Conservation (phyloP, 2,888 invertebrate species). For the Andrena chrysosceles region DNA sequence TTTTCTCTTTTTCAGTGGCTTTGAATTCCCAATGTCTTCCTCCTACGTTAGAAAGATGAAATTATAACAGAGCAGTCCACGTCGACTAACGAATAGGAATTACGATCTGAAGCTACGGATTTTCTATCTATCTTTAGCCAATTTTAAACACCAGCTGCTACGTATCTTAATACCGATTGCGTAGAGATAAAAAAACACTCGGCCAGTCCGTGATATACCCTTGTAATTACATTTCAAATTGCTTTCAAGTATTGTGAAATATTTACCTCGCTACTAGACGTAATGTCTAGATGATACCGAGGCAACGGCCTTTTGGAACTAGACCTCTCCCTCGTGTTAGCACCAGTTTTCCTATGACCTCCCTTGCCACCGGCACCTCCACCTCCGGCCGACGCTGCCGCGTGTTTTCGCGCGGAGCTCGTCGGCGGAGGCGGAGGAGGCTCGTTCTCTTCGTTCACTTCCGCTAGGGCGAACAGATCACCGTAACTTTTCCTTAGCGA, state of each 20-base stretch:
- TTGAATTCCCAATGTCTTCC: slow-evolving; percentile 96
- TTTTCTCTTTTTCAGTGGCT: slow-evolving; percentile 96
- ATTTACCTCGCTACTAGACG: slow-evolving; percentile 90
- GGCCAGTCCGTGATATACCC: background rate
- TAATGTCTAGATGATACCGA: slow-evolving; percentile 71
- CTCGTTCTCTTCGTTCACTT: slow-evolving; percentile 90
- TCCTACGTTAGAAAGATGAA: slow-evolving; percentile 87
- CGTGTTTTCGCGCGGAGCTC: slow-evolving; percentile 85
- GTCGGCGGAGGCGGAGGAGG: slow-evolving; percentile 86
- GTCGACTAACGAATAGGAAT: background rate
- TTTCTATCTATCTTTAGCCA: no score
- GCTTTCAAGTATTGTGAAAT: slow-evolving; percentile 16
- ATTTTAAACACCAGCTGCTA: no score
- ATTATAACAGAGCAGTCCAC: slow-evolving; percentile 59
- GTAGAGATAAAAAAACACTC: background rate
- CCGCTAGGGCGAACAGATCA: slow-evolving; percentile 95
- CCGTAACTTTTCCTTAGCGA: slow-evolving; percentile 95
- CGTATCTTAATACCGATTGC: no score
- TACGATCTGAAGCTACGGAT: no score
- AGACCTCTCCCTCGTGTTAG: slow-evolving; percentile 80
- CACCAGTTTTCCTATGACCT: slow-evolving; percentile 78
- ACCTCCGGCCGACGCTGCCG: slow-evolving; percentile 73
- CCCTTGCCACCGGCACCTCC: slow-evolving; percentile 76
- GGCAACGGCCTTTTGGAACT: slow-evolving; percentile 79
- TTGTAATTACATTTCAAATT: background rate